Evolutionary conservation across 2,888 invertebrate genomes (phyloP).

Genomic region (Ceraclea dissimilis): DNA sequence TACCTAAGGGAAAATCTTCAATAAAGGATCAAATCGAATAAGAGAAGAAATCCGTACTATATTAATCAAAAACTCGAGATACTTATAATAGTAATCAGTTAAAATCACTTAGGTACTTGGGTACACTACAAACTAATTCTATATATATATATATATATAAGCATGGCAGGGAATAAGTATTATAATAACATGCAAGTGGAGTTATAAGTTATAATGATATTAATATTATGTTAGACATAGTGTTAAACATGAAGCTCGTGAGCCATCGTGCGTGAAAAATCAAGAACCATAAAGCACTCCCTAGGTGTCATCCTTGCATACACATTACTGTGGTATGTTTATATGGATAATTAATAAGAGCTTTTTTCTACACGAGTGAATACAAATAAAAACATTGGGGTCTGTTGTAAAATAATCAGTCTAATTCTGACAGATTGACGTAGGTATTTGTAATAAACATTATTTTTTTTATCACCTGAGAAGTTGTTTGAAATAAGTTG

Average conservation of each 20-base stretch:
- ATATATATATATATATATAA: background rate
- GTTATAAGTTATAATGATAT: background rate
- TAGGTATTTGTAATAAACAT: no score
- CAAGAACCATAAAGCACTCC: conserved; percentile 18
- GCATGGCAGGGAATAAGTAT: no score
- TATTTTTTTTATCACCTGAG: no score
- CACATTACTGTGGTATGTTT: background rate
- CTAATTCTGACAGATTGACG: no score
- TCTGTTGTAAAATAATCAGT: background rate
- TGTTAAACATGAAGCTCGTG: background rate
- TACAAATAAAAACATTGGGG: background rate
- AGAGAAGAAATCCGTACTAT: no score
- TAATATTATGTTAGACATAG: no score
- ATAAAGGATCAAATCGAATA: no score
- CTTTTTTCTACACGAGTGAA: background rate
- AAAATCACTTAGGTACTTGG: background rate
- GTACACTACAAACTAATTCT: background rate
- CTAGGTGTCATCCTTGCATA: conserved; percentile 2
- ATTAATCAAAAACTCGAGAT: no score
- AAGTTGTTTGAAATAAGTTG: no score
- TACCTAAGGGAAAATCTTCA: no score
- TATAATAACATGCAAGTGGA: background rate
- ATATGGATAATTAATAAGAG: conserved; percentile 1
- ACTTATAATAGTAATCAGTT: no score
- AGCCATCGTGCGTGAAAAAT: conserved; percentile 19